A percentile compares a stretch with the other conserved stretches of the same genome.
These are phyloP conservation scores for Calameuta idolon DNA, from an alignment of 2,888 invertebrate species.

Conservation along the genomic window DNA sequence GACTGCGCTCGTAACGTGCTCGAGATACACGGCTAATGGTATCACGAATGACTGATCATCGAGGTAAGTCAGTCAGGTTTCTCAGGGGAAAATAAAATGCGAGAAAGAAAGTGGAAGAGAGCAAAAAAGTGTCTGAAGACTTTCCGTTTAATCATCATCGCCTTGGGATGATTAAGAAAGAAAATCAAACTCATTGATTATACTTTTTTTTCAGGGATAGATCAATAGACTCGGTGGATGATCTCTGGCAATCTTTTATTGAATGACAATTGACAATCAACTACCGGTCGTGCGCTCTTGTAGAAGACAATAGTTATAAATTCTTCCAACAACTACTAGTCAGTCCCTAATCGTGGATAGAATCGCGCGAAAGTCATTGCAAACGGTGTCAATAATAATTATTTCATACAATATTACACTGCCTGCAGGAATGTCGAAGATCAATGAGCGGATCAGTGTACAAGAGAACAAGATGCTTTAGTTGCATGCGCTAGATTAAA, in stretches of 20 bases:
- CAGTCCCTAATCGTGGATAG: constrained; percentile 56
- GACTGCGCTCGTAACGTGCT: neutral
- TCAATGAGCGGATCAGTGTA: neutral
- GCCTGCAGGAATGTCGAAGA: neutral
- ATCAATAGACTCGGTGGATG: constrained; percentile 2
- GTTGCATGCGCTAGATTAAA: constrained; percentile 59
- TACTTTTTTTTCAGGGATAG: neutral
- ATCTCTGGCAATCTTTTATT: neutral
- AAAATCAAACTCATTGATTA: neutral
- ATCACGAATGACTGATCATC: neutral
- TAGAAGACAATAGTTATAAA: neutral
- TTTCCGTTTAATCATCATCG: constrained; percentile 14
- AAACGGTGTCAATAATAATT: neutral
- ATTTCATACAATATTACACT: neutral
- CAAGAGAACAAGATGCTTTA: constrained; percentile 40
- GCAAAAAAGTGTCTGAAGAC: neutral
- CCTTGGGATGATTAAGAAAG: neutral
- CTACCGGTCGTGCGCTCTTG: neutral
- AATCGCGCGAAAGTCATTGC: neutral
- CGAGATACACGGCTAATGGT: neutral
- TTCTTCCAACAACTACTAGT: constrained; percentile 65
- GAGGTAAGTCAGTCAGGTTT: neutral
- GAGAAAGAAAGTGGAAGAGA: neutral
- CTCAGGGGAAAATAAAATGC: neutral
- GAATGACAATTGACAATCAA: neutral